A percentile compares a stretch with the other conserved stretches of the same genome.
Evolutionary conservation across 2,888 invertebrate genomes (phyloP).

Genomic region (Cartodere bifasciata): DNA sequence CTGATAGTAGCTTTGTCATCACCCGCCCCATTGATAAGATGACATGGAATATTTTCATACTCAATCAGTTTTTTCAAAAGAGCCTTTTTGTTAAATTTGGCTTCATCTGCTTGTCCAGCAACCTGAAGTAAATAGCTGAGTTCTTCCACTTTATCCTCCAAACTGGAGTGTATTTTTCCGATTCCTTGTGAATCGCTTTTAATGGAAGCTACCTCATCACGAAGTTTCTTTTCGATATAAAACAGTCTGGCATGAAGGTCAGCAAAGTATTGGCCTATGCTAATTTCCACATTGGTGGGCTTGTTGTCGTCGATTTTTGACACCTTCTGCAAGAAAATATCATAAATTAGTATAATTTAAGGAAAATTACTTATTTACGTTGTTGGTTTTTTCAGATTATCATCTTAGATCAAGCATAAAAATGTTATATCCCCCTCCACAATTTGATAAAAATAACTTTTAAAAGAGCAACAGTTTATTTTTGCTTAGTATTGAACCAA

Average conservation of each 20-base stretch:
- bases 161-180: conserved; percentile 11
- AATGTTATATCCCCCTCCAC: too few species aligned
- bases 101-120: conserved; percentile 11
- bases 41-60: conserved; percentile 16
- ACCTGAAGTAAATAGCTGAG: conserved; percentile 15
- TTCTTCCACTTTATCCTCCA: conserved; percentile 13
- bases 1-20: too few species aligned
- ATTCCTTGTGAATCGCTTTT: conserved; percentile 4
- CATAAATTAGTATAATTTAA: too few species aligned
- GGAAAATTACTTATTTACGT: too few species aligned
- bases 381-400: too few species aligned
- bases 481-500: too few species aligned
- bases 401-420: too few species aligned
- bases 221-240: conserved; percentile 12
- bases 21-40: too few species aligned
- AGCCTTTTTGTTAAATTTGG: conserved; percentile 18
- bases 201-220: conserved; percentile 8
- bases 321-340: conserved; percentile 13
- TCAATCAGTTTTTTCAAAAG: conserved; percentile 15
- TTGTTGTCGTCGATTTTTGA: conserved; percentile 8
- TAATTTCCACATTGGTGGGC: conserved; percentile 11
- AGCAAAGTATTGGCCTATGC: conserved; percentile 13
- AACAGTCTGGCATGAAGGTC: conserved; percentile 13
- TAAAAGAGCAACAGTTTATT: too few species aligned
- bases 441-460: too few species aligned